Evolutionary conservation across 37 sponge, comb jelly and placozoan species (phyloP).

Genomic region (Diacarnus erythraeanus): DNA sequence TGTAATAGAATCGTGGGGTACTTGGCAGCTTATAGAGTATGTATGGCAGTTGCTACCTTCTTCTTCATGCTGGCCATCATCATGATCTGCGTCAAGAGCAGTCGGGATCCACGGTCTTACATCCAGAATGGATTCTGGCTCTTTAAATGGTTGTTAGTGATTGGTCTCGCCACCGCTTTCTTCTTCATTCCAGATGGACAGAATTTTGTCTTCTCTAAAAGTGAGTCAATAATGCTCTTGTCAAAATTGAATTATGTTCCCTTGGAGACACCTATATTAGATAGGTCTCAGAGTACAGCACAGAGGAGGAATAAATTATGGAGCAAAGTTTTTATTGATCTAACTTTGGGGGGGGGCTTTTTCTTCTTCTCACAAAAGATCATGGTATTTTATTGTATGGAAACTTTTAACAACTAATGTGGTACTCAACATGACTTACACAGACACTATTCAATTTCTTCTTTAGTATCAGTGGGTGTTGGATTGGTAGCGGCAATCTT

Average conservation of each 20-base stretch:
- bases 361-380: not conserved
- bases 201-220: constrained; percentile 60
- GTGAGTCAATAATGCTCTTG: too few species aligned
- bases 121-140: constrained; percentile 99
- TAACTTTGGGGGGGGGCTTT: not conserved
- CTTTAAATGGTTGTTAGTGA: constrained; percentile 83
- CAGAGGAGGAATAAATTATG: too few species aligned
- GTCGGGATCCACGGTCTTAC: constrained; percentile 87
- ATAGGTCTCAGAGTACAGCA: too few species aligned
- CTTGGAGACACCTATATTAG: too few species aligned
- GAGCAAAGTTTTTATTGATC: not conserved
- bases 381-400: too few species aligned
- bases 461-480: constrained; percentile 55
- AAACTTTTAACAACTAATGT: too few species aligned
- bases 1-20: constrained; percentile 73
- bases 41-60: constrained; percentile 90
- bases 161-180: constrained; percentile 77
- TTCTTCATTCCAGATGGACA: constrained; percentile 85
- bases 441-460: too few species aligned
- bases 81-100: constrained; percentile 92
- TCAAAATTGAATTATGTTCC: too few species aligned
- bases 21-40: constrained; percentile 88
- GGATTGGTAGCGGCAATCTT: constrained; percentile 82
- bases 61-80: constrained; percentile 84
- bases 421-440: too few species aligned